Percentiles rank a stretch among this genome's conserved stretches.
Evolutionary conservation across 2,888 invertebrate species (phyloP).

Genomic region (Coelogynopora nodosa): DNA sequence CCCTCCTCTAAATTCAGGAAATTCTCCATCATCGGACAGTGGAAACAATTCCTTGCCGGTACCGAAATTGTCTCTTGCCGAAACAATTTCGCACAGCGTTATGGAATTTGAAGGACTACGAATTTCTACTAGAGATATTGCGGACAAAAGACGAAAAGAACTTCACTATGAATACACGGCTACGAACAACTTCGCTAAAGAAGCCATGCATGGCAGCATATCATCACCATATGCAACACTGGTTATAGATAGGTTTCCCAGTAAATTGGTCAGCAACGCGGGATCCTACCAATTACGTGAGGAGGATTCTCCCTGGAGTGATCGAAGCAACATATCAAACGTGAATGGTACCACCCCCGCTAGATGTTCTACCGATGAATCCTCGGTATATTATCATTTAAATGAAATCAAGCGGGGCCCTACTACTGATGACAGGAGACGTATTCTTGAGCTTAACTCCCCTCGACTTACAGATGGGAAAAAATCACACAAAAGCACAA

Average conservation of each 20-base stretch:
- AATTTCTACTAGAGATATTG: background rate
- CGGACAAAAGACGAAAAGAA: background rate
- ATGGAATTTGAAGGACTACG: background rate
- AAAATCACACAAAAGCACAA: background rate
- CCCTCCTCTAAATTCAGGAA: background rate
- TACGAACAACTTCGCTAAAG: background rate
- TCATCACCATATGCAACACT: background rate
- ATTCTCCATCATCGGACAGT: background rate
- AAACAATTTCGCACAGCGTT: background rate
- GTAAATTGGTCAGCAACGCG: background rate
- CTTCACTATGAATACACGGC: background rate
- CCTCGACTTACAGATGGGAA: background rate
- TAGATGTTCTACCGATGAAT: background rate
- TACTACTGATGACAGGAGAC: conserved; percentile 19
- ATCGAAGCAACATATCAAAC: background rate
- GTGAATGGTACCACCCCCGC: background rate
- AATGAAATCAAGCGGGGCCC: background rate
- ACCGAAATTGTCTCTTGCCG: background rate
- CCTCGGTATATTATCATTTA: background rate
- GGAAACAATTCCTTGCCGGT: background rate
- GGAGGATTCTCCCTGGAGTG: background rate
- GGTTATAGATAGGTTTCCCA: background rate
- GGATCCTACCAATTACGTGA: background rate
- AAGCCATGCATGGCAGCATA: background rate
- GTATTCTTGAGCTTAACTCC: background rate